Percentiles rank a stretch among this genome's conserved stretches.
Evolutionary conservation across 2,113 vertebrate genomes (phyloP).

Genomic region (Tricholaema leucomelas): DNA sequence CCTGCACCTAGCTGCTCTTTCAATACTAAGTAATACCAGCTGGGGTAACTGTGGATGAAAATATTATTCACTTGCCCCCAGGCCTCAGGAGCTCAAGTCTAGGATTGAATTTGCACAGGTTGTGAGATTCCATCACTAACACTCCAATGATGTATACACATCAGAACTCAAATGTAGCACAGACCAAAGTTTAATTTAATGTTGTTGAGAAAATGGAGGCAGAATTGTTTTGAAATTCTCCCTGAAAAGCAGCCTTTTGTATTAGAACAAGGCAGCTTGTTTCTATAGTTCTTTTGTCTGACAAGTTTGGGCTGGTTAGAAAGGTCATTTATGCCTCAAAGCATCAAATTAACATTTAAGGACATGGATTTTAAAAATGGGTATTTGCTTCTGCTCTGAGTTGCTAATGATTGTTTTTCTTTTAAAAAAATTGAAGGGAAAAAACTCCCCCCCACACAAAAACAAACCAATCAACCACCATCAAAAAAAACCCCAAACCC

Average conservation of each 20-base stretch:
- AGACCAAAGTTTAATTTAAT: slow-evolving; percentile 59
- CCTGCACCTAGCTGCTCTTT: not conserved
- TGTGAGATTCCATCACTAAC: slow-evolving; percentile 7
- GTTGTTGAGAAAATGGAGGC: slow-evolving; percentile 52
- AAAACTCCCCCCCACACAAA: not conserved
- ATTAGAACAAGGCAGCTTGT: slow-evolving; percentile 75
- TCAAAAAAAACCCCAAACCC: too few relatives aligned
- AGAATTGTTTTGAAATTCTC: slow-evolving; percentile 71
- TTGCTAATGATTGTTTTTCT: slow-evolving; percentile 43
- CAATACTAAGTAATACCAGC: not conserved
- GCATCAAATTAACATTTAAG: slow-evolving; percentile 80
- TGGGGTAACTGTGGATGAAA: not conserved
- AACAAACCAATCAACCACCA: too few relatives aligned
- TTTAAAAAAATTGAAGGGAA: not conserved
- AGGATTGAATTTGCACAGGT: not conserved
- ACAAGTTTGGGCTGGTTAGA: slow-evolving; percentile 73
- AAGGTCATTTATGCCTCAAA: slow-evolving; percentile 80
- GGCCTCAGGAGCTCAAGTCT: not conserved
- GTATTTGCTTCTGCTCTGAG: slow-evolving; percentile 70
- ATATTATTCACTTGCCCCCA: not conserved
- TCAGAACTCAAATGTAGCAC: slow-evolving; percentile 30
- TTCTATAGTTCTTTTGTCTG: slow-evolving; percentile 74
- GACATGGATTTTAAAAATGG: slow-evolving; percentile 77
- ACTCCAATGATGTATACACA: not conserved
- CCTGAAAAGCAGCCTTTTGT: slow-evolving; percentile 70